Base-by-base conservation (phyloP, 2,113 vertebrate genomes). In the Gracilinanus agilis region DNA sequence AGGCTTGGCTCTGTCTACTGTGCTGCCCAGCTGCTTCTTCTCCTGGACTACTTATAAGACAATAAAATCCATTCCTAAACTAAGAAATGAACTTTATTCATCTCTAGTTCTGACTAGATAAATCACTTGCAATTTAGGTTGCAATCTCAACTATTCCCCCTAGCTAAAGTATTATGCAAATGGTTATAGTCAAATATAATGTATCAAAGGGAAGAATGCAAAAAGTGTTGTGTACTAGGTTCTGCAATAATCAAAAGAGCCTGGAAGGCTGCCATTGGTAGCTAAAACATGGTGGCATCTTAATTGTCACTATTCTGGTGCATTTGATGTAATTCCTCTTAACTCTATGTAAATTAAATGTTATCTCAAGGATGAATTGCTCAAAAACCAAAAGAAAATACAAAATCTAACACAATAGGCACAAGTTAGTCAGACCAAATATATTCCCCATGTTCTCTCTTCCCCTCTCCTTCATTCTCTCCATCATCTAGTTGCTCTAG, bases 71-170 rank as follows among this genome's bases (percentile, higher is more conserved):
- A 88, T 55, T 96, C n/a, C 92, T 96, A 91, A 96, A 90, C 92
- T 96, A 44, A 92, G 97, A 92, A 97, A 97, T 94, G 93, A 93
- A 96, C 53, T 44, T 53, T 13, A 10, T 58, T 96, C 34, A 95
- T 55, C 96, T 98, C 92, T 92, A 93, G 4, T 75, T 55, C 55
- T 97, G 94, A 67, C 21, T 94, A 96, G 95, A 88, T 95, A 93
- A 96, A 90, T 94, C 12, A 2, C 53, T 90, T 44, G 89, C 90
- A 97, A 88, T 55, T 55, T 40, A 95, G 55, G 93, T 90, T 97
- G 83, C 98, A 97, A 97, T 95, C 92, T 95, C 97, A 89, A 94
- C 96, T 97, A 97, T 49, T 93, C 54, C 54, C 75, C 95, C 94
- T 54, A 90, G 40, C 90, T 96, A 96, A 98, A 97, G 93, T 9